These are phyloP conservation scores for Neofelis nebulosa DNA, from an alignment of 2,113 vertebrate species.

Conservation along the genomic window DNA sequence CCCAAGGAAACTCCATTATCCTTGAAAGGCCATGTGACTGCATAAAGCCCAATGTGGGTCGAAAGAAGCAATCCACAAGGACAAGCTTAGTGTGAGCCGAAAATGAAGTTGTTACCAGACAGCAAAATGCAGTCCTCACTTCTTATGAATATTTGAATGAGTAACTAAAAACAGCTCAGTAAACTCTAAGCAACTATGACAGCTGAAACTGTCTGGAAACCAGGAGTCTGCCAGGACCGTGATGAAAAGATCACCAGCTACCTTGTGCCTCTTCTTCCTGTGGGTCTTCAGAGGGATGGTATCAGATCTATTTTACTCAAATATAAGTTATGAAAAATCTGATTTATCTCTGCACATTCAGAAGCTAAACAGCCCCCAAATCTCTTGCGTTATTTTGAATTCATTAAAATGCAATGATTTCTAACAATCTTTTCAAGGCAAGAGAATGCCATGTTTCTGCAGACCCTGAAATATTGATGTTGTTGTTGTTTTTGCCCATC, in stretches of 20 bases:
- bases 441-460: conserved; percentile 72
- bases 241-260: conserved; percentile 81
- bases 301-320: conserved; percentile 42
- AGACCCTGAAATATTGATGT: conserved; percentile 92
- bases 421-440: conserved; percentile 69
- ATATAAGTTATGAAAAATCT: conserved; percentile 50
- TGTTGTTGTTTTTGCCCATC: conserved; percentile 85
- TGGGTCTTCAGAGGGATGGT: conserved; percentile 32
- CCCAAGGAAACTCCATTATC: conserved; percentile 86
- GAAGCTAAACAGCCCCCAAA: conserved; percentile 45
- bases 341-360: conserved; percentile 61
- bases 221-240: conserved; percentile 79
- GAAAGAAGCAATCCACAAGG: conserved; percentile 82
- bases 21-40: conserved; percentile 82
- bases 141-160: conserved; percentile 96
- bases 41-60: conserved; percentile 67
- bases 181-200: conserved; percentile 91
- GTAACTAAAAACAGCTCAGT: conserved; percentile 92
- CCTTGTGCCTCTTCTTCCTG: not conserved
- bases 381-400: conserved; percentile 67
- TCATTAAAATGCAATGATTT: conserved; percentile 79
- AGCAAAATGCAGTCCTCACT: conserved; percentile 86
- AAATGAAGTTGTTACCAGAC: conserved; percentile 90
- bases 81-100: conserved; percentile 82
- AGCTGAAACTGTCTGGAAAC: conserved; percentile 90